Conservation (phyloP, 2,797 vertebrate genomes). For the Momotus momota region DNA sequence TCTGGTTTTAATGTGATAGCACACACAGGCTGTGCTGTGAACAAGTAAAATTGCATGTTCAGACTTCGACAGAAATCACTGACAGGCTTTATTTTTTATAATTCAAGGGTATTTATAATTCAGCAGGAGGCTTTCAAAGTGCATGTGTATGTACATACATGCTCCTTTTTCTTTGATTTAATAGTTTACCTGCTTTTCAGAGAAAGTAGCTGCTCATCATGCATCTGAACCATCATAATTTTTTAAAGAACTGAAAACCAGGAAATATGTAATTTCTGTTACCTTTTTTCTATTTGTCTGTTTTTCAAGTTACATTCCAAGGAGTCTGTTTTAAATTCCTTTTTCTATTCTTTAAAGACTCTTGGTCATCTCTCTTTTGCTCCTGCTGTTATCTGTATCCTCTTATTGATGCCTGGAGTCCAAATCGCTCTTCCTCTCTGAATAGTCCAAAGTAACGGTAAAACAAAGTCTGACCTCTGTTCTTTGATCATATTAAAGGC, state of each 20-base stretch:
- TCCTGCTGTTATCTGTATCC: background rate
- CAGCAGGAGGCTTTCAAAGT: slow-evolving; percentile 29
- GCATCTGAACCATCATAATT: background rate
- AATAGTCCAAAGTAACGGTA: background rate
- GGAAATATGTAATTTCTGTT: background rate
- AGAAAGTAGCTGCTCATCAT: background rate
- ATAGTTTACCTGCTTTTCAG: slow-evolving; percentile 5
- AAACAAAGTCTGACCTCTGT: background rate
- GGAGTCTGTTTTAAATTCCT: background rate
- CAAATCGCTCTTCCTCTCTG: background rate
- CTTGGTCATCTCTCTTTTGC: background rate
- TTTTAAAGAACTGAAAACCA: background rate
- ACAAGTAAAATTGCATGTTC: slow-evolving; percentile 32
- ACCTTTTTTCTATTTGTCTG: background rate
- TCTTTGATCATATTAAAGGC: background rate
- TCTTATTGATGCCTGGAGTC: background rate
- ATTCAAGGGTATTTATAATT: slow-evolving; percentile 38
- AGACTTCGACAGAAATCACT: background rate
- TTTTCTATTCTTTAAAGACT: background rate
- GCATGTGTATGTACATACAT: background rate
- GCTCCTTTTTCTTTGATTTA: slow-evolving; percentile 25
- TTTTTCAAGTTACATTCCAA: background rate
- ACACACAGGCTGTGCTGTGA: slow-evolving; percentile 1
- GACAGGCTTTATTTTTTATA: slow-evolving; percentile 9
- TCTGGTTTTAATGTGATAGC: background rate